Conservation (phyloP, 2,797 vertebrate species). For the Balearica regulorum region DNA sequence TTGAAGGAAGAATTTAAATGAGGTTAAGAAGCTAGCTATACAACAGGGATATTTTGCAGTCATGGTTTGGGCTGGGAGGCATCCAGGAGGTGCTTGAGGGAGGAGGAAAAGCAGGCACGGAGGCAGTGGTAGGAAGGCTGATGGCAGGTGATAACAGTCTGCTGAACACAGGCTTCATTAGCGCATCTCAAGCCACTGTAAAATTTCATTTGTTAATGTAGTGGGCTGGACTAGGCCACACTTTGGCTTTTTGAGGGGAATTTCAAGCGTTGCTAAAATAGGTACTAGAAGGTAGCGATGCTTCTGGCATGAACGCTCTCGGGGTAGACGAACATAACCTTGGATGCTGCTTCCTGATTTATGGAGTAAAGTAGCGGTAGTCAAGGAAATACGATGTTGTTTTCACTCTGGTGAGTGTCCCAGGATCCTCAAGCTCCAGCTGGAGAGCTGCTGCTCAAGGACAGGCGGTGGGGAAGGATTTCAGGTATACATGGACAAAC, state of each 20-base stretch:
- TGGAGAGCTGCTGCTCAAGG: neutral
- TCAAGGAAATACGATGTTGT: neutral
- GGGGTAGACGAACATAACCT: rapidly evolving
- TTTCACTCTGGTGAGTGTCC: neutral
- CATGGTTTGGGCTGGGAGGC: conserved; percentile 13
- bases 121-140: neutral
- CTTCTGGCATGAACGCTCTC: neutral
- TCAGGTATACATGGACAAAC: neutral
- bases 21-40: conserved; percentile 49
- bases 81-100: conserved; percentile 16
- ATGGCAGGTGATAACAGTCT: neutral
- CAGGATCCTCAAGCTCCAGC: neutral
- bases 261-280: neutral
- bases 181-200: neutral
- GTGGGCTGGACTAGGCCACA: neutral
- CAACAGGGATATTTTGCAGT: conserved; percentile 54
- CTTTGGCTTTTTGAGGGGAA: neutral
- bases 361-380: neutral
- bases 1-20: conserved; percentile 64
- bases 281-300: neutral
- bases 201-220: neutral
- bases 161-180: neutral
- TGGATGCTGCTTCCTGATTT: neutral
- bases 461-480: neutral
- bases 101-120: neutral